Percentiles rank a stretch among this genome's conserved stretches.
These are phyloP conservation scores for Anolis apletophallus DNA, from an alignment of 2,797 vertebrate genomes.

Conservation along the genomic window DNA sequence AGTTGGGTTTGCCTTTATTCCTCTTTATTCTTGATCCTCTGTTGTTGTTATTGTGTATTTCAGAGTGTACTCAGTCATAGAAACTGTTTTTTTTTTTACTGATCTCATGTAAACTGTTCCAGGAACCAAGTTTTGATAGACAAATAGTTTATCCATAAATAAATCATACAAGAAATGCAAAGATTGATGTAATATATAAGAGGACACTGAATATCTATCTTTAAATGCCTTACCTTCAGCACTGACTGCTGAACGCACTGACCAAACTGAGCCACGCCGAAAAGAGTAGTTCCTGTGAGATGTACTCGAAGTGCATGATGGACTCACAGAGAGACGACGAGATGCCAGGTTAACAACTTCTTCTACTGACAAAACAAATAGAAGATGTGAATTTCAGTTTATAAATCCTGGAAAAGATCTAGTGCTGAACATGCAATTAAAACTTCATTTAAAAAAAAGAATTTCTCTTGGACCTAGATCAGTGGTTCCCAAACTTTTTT, in stretches of 20 bases:
- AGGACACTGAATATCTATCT: not conserved
- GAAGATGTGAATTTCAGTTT: conserved; percentile 69
- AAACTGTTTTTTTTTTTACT: not conserved
- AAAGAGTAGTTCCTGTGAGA: conserved; percentile 98
- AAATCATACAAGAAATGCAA: not conserved
- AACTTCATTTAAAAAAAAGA: not conserved
- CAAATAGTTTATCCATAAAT: not conserved
- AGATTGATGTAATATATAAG: not conserved
- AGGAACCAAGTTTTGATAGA: not conserved
- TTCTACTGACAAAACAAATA: conserved; percentile 90
- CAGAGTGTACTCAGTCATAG: not conserved
- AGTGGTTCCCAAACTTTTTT: too few relatives aligned
- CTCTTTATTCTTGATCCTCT: not conserved
- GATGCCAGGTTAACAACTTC: conserved; percentile 97
- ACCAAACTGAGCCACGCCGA: conserved; percentile 96
- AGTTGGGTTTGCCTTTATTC: not conserved
- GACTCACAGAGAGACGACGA: conserved; percentile 96
- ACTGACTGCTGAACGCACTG: conserved; percentile 92
- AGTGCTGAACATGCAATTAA: not conserved
- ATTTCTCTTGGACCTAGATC: too few relatives aligned
- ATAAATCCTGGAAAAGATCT: not conserved
- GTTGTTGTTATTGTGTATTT: not conserved
- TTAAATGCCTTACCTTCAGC: conserved; percentile 86
- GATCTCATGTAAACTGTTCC: not conserved
- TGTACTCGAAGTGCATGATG: conserved; percentile 96